Evolutionary conservation across 2,888 invertebrate genomes (phyloP).

Genomic region (Spodoptera littoralis): DNA sequence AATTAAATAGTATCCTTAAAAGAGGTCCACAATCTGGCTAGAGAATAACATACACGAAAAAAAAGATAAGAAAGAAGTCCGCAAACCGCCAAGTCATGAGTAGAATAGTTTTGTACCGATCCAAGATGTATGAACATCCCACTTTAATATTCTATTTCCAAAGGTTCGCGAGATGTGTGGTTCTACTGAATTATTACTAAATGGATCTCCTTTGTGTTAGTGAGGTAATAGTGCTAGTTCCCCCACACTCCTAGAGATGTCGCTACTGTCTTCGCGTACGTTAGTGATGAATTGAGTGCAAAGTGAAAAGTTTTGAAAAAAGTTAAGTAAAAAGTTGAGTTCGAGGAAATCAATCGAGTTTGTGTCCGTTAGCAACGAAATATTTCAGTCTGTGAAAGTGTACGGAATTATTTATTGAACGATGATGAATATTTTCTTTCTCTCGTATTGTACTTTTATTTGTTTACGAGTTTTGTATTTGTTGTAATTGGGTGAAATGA

Average conservation of each 20-base stretch:
- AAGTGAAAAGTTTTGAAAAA: conserved; percentile 38
- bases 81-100: conserved; percentile 58
- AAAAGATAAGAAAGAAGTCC: conserved; percentile 46
- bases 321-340: conserved; percentile 45
- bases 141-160: conserved; percentile 83
- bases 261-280: conserved; percentile 10
- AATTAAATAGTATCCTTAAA: too few relatives aligned
- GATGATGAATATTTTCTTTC: not conserved
- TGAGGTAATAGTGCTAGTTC: too few relatives aligned
- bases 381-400: conserved; percentile 27
- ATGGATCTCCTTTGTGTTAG: too few relatives aligned
- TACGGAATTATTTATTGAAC: conserved; percentile 30
- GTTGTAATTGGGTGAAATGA: too few relatives aligned
- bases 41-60: conserved; percentile 1
- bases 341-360: conserved; percentile 26
- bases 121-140: conserved; percentile 80
- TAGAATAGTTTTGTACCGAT: conserved; percentile 65
- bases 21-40: too few relatives aligned
- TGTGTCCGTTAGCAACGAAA: conserved; percentile 17
- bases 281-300: conserved; percentile 47
- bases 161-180: conserved; percentile 63
- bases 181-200: too few relatives aligned
- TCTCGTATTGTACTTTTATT: too few relatives aligned
- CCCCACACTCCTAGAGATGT: too few relatives aligned
- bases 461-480: too few relatives aligned